A percentile compares a stretch with the other conserved stretches of the same genome.
phyloP scores from a whole-genome alignment of 1,140 invertebrate species.

The Leptinotarsa texana region DNA sequence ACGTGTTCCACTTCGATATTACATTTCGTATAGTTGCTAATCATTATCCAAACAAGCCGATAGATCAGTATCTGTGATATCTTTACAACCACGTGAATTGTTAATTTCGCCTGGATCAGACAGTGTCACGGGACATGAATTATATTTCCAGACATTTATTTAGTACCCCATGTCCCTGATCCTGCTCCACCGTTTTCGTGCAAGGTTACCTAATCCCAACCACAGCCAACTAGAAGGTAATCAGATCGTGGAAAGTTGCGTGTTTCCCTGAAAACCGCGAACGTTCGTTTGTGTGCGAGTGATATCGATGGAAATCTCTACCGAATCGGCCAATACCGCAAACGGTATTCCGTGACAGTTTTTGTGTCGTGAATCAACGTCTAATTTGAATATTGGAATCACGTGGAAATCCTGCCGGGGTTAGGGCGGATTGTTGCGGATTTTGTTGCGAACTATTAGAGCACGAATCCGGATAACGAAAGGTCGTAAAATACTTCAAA shows the following conservation, averaged over 20 bases:
- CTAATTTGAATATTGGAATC: slow-evolving; percentile 6
- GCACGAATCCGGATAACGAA: not conserved
- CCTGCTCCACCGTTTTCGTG: not conserved
- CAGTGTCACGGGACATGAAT: too few relatives aligned
- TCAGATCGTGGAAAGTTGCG: slow-evolving; percentile 5
- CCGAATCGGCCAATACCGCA: not conserved
- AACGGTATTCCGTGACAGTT: slow-evolving; percentile 5
- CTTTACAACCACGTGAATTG: too few relatives aligned
- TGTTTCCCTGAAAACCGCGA: not conserved
- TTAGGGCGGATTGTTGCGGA: not conserved
- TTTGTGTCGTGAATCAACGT: not conserved
- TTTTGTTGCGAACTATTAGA: not conserved
- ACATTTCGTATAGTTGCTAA: too few relatives aligned
- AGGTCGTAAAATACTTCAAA: not conserved
- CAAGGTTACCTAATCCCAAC: not conserved
- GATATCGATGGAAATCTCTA: not conserved
- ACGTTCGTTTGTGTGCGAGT: not conserved
- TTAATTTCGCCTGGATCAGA: too few relatives aligned
- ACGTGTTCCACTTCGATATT: too few relatives aligned
- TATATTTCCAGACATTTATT: too few relatives aligned
- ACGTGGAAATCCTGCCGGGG: not conserved
- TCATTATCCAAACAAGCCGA: too few relatives aligned
- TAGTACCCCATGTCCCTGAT: not conserved
- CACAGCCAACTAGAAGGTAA: slow-evolving; percentile 3
- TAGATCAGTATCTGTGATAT: too few relatives aligned